phyloP scores from a whole-genome alignment of 2,113 vertebrate genomes.

The Gopherus flavomarginatus region DNA sequence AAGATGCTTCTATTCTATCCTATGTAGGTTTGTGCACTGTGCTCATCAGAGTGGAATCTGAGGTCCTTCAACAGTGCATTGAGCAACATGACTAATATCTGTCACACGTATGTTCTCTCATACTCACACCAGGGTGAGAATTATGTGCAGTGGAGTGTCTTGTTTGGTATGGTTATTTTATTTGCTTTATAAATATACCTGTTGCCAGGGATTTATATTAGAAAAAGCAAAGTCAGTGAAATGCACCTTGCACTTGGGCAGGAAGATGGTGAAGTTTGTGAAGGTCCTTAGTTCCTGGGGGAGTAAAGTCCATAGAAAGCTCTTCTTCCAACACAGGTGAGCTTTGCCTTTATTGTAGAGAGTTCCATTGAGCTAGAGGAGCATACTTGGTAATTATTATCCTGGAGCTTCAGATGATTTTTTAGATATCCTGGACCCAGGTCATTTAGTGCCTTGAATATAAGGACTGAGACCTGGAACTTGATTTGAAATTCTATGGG shows the following conservation, averaged over 20 bases:
- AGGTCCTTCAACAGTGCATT: not conserved
- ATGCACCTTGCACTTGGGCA: not conserved
- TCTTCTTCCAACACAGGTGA: no score
- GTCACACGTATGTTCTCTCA: not conserved
- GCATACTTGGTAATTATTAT: no score
- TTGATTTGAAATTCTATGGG: no score
- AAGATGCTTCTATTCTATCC: constrained; percentile 7
- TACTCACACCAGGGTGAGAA: not conserved
- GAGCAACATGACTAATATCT: not conserved
- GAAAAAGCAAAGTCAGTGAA: not conserved
- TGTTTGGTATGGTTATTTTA: not conserved
- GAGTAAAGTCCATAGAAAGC: no score
- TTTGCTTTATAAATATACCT: not conserved
- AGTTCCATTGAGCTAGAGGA: no score
- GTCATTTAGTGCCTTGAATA: no score
- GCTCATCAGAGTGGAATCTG: not conserved
- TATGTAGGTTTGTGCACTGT: not conserved
- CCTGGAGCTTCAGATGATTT: no score
- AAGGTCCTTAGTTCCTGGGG: not conserved
- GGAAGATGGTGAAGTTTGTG: not conserved
- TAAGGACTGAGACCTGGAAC: no score
- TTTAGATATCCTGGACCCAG: no score
- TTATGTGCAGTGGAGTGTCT: not conserved
- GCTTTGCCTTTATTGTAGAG: no score
- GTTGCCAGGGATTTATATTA: not conserved